Conservation (phyloP, 2,797 vertebrate genomes). For the Babyrousa celebensis region DNA sequence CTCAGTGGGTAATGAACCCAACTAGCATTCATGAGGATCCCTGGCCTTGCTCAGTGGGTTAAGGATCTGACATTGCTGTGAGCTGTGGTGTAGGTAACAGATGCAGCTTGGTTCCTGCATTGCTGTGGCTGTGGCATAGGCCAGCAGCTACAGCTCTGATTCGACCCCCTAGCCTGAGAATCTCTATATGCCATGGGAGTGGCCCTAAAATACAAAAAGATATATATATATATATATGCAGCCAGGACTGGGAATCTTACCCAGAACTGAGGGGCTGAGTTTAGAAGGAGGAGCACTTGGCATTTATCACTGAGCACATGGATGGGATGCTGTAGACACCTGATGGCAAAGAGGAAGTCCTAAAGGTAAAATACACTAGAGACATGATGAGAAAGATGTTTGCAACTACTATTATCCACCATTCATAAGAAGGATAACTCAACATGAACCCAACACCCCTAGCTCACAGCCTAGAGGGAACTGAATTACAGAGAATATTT, state of each 20-base stretch:
- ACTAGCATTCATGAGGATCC: no score
- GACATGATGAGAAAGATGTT: constrained; percentile 28
- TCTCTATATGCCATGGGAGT: no score
- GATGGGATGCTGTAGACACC: constrained; percentile 5
- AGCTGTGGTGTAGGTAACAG: no score
- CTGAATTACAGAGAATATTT: constrained; percentile 79
- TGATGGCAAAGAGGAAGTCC: constrained; percentile 47
- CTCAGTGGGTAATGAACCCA: no score
- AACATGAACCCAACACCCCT: neutral
- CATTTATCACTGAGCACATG: neutral
- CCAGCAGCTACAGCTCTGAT: no score
- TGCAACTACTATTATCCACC: neutral
- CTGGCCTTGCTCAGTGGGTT: no score
- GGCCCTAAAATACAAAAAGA: no score
- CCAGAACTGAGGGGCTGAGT: neutral
- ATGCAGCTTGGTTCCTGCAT: no score
- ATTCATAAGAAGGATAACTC: neutral
- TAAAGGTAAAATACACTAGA: neutral
- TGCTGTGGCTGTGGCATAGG: no score
- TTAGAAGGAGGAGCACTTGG: constrained; percentile 5
- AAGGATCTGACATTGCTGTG: no score
- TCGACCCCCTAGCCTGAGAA: no score
- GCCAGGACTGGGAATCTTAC: neutral
- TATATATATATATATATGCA: neutral
- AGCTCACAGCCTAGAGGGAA: constrained; percentile 68